Evolutionary conservation across 1,140 invertebrate species (phyloP).

Genomic region (Fopius arisanus): DNA sequence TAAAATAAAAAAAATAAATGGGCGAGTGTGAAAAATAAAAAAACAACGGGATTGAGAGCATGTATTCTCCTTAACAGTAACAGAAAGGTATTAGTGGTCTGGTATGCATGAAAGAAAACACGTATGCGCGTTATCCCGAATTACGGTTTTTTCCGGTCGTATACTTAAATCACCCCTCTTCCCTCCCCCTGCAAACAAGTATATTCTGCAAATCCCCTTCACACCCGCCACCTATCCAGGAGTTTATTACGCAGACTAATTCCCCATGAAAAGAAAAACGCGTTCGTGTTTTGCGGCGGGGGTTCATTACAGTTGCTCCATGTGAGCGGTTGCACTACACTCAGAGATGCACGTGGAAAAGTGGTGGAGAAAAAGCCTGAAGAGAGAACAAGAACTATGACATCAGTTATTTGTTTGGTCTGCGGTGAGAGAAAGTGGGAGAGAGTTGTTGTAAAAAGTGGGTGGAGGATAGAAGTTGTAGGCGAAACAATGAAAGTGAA

Average conservation of each 20-base stretch:
- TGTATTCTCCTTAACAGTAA: background rate
- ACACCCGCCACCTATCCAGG: background rate
- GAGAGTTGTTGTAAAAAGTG: no score
- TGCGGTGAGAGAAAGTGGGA: no score
- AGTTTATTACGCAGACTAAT: constrained; percentile 24
- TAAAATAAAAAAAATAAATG: background rate
- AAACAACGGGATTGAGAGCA: background rate
- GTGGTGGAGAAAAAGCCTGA: background rate
- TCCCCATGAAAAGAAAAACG: constrained; percentile 18
- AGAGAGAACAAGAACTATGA: no score
- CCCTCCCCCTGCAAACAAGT: background rate
- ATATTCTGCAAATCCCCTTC: background rate
- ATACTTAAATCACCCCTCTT: background rate
- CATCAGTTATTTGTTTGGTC: no score
- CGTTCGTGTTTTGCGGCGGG: background rate
- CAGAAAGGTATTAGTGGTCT: background rate
- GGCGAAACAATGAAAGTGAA: background rate
- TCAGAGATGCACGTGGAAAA: background rate
- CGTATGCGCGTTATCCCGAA: constrained; percentile 23
- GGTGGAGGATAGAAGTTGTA: background rate
- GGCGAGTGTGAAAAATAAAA: background rate
- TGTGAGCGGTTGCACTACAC: background rate
- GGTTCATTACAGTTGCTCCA: background rate
- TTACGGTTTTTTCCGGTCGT: constrained; percentile 4
- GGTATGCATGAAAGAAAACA: constrained; percentile 6